phyloP scores from a whole-genome alignment of 2,888 invertebrate genomes.

The Leptopilina drosophilae region DNA sequence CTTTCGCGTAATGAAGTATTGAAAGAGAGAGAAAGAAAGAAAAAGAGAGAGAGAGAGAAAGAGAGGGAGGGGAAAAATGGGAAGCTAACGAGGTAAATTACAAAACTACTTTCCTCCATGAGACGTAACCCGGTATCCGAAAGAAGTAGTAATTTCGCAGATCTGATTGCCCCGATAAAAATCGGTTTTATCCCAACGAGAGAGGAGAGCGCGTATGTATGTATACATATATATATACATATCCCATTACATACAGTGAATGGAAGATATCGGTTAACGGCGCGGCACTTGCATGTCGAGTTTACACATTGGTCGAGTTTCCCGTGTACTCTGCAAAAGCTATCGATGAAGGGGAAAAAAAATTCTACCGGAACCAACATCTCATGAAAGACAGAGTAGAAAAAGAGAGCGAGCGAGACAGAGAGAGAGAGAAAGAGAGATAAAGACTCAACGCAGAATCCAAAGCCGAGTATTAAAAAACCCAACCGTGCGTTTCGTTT shows the following conservation, averaged over 20 bases:
- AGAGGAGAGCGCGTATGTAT: neutral
- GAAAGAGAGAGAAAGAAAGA: neutral
- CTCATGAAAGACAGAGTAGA: too few species aligned
- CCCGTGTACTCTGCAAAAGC: neutral
- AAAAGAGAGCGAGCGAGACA: too few species aligned
- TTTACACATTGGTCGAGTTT: constrained; percentile 30
- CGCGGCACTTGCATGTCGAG: constrained; percentile 27
- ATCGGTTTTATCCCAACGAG: constrained; percentile 29
- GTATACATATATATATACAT: too few species aligned
- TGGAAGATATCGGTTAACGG: neutral
- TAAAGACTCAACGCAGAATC: constrained; percentile 24
- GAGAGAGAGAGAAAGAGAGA: too few species aligned
- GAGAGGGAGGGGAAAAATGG: neutral
- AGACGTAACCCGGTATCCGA: constrained; percentile 33
- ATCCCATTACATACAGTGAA: constrained; percentile 16
- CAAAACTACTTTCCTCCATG: constrained; percentile 33
- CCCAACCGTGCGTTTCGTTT: constrained; percentile 47
- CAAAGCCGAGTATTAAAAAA: constrained; percentile 39
- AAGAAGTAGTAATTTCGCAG: constrained; percentile 35
- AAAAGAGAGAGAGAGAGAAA: too few species aligned
- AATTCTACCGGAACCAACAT: constrained; percentile 10
- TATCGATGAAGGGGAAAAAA: constrained; percentile 9
- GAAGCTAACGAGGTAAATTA: constrained; percentile 38
- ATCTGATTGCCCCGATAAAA: constrained; percentile 35
- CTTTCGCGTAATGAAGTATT: constrained; percentile 23